Evolutionary conservation across 2,888 invertebrate species (phyloP), one percentile per base, ranked within the genome.

Genomic region (Cryptocheilus praepositus): DNA sequence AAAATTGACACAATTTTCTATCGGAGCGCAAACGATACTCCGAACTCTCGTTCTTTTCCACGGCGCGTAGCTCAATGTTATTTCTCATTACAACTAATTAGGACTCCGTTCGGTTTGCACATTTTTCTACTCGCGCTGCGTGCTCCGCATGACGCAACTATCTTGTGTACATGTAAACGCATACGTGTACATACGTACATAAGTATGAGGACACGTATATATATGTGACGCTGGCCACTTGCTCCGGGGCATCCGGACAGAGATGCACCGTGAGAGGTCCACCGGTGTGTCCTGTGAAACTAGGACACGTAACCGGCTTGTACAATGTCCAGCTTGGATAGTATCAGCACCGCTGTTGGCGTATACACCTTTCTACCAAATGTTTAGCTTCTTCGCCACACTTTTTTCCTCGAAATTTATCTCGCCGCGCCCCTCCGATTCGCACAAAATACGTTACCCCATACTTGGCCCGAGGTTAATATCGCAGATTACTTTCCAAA

Each of bases 31-130:
- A 25, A 25, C 25, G 25, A 25, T 25, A 25, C 36, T 36, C 11
- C 4, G 13, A 36, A 36, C 36, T 44, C 13, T 55, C 19, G 13
- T 55, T 52, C 16, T 53, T 53, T 16, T 53, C 16, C 11, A 18
- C 8, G 21, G 25, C 49, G 18, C 53, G 19, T 16, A 52, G 36
- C 57, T 67, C 61, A 53, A 59, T 55, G 71, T 72, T 66, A 76
- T 71, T 71, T 76, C 71, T 77, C 67, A 71, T 75, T 77, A 74
- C 70, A 79, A 77, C 79, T 73, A 79, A 79, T 79, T 77, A 70
- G 69, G 11, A 7, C 36, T 46, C 25, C 36, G 36, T 45, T 45
- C 44, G 16, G 55, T 61, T 61, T 67, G 70, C 56, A 54, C 64
- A 77, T 74, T 79, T 77, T 71, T 77, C 70, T 64, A 55, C 18